phyloP scores from a whole-genome alignment of 2,797 vertebrate genomes.

The Phoeniculus purpureus region DNA sequence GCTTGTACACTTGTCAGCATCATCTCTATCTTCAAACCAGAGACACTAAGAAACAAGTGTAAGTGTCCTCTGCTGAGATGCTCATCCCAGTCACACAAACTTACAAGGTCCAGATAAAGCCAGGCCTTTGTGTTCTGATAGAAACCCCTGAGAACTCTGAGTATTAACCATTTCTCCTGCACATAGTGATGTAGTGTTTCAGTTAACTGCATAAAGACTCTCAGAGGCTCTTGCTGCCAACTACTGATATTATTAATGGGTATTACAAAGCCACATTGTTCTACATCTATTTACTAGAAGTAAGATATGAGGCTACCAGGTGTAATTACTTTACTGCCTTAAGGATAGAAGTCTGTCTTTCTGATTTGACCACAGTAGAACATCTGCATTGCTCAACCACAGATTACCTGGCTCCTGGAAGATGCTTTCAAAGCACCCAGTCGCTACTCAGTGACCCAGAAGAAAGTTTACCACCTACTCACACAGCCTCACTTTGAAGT shows the following conservation, averaged over 20 bases:
- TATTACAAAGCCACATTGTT: conserved; percentile 60
- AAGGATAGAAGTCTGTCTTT: conserved; percentile 60
- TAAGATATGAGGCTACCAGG: conserved; percentile 54
- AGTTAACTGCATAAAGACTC: not conserved
- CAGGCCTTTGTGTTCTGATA: not conserved
- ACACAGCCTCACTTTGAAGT: conserved; percentile 3
- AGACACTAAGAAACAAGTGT: fast-evolving
- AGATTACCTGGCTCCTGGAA: conserved; percentile 40
- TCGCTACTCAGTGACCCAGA: conserved; percentile 44
- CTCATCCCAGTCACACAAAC: not conserved
- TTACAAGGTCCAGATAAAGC: not conserved
- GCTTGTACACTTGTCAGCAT: not conserved
- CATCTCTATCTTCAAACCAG: not conserved
- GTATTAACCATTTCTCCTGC: not conserved
- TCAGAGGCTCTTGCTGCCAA: not conserved
- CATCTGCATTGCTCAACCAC: conserved; percentile 52
- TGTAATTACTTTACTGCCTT: conserved; percentile 53
- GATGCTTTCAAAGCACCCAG: conserved; percentile 55
- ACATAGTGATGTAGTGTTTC: not conserved
- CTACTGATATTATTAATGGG: conserved; percentile 19
- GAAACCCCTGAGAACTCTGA: not conserved
- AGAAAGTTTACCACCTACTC: conserved; percentile 52
- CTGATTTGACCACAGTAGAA: conserved; percentile 66
- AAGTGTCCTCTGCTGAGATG: not conserved
- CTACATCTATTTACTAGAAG: conserved; percentile 45